Base-by-base conservation (phyloP, 2,888 invertebrate species). In the Homarus gammarus region DNA sequence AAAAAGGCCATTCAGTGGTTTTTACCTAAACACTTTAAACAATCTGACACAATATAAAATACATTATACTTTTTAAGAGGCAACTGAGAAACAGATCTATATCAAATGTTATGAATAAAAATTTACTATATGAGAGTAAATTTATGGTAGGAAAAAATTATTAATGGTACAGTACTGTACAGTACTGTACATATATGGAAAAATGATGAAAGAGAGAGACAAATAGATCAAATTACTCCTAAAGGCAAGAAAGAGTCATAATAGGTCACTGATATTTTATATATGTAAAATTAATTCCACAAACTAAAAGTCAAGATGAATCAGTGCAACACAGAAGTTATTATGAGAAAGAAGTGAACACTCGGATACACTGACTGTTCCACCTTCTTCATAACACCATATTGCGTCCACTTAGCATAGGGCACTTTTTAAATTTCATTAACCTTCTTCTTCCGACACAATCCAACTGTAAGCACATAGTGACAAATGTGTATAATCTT, bases 71-170 rank as follows among this genome's bases (percentile, higher is more conserved):
- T 64, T 79, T 56, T 33, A 49, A 38, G 36, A 75, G 51, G 56
- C 22, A 36, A 33, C 33, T 79, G 56, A 79, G 78, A 56, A 33
- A 79, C 78, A 79, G 78, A 79, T 79, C 78, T 79, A 79, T 10
- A 36, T 51, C 38, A 40, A 1, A 27, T 75, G n/a, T 75, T n/a
- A 44, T 44, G 6, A 44, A n/a, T n/a, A n/a, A n/a, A n/a, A n/a
- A n/a, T n/a, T n/a, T n/a, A n/a, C n/a, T n/a, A 44, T 44, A 44
- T 44, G 44, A 44, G 12, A 44, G 44, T 44, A 44, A 8, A 44
- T 44, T 8, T 44, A 12, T 44, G 44, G 44, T 8, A 44, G 44
- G 12, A 12, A 8, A 8, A 44, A 44, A 44, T 44, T 5, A 44
- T 12, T 8, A 44, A 44, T 8, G 44, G 44, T 44, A 8, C 44